Evolutionary conservation across 2,113 vertebrate species (phyloP), one percentile per base, ranked within the genome.

Genomic region (Polypterus senegalus): DNA sequence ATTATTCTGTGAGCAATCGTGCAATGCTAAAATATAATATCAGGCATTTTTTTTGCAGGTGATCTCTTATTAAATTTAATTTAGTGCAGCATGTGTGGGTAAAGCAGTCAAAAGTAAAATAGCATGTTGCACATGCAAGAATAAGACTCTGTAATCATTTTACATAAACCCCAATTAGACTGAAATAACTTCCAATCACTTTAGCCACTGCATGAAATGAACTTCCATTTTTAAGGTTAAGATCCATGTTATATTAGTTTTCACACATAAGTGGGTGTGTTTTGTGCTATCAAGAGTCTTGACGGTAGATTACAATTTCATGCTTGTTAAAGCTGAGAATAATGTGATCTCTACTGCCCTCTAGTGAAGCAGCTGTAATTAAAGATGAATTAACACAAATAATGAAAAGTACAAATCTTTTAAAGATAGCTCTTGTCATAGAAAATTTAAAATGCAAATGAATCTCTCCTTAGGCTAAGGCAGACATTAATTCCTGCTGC

Each of bases 291-390:
- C 27, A 27, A 27, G 27, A 27, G 55, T 49, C 63, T 54, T 6
- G 49, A 57, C 49, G 51, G 64, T 64, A 47, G 51, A 11, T 63
- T 65, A 63, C 65, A 62, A 68, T 56, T 61, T 58, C 62, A 63
- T 54, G 68, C 49, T 2, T 54, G 48, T 59, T 44, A 64, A 63
- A 48, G 59, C 63, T 65, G 49, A 46, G 9, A 58, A 43, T 73
- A 61, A 62, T 72, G 69, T 70, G 58, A 72, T 66, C 72, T 63
- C 65, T 71, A 62, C 57, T 70, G 75, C 76, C 76, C 73, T 73
- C 79, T 83, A 74, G 79, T 5, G 79, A 81, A 61, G 11, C n/a
- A 52, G 44, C 44, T 47, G 55, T 66, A 64, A 72, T 61, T 49
- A 58, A 45, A 75, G 62, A 6, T 52, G 5, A 47, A 45, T 62